Evolutionary conservation across 2,113 vertebrate genomes (phyloP), one percentile per base, ranked within the genome.

Genomic region (Cichladusa arquata): DNA sequence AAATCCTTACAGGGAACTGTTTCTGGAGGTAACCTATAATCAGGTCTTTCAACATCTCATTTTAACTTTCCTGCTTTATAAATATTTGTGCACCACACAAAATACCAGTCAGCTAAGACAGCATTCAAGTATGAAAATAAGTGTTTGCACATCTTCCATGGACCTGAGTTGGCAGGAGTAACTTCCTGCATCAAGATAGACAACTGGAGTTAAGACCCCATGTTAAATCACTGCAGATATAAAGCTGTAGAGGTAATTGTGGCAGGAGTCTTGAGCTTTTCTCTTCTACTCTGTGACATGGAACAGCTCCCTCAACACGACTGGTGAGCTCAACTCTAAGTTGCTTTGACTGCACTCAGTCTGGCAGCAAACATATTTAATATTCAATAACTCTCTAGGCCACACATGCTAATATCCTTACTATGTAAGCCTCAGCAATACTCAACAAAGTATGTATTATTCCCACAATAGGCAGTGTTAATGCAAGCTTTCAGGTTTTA

Each of bases 151-250:
- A 60, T 44, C 54, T 72, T 88, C 38, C 25, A 70, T 0, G 0
- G 36, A 80, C 34, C 45, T 54, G 45, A 83, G 33, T 2, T 76
- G 42, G 18, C 54, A 77, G 54, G 20, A 19, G 12, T 65, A 77
- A 80, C 40, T 86, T 47, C 24, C 19, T 80, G 50, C n/a, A 29
- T n/a, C 77, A 81, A 57, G n/a, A 86, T 22, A 53, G 16, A 66
- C 13, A 78, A 29, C 15, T 0, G 0, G 67, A 77, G 26, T n/a
- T 44, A 92, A 69, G 40, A 72, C 11, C 15, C 51, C 2, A 1
- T 26, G 40, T 79, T 87, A 64, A 85, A 64, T 67, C 48, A 80
- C 7, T 53, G 50, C 80, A 83, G 50, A 61, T 16, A 15, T 12
- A 60, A 14, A 81, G 44, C 38, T 34, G 48, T 18, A 79, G 54